Evolutionary conservation across 2,113 vertebrate genomes (phyloP).

Genomic region (Leucoraja erinaceus): DNA sequence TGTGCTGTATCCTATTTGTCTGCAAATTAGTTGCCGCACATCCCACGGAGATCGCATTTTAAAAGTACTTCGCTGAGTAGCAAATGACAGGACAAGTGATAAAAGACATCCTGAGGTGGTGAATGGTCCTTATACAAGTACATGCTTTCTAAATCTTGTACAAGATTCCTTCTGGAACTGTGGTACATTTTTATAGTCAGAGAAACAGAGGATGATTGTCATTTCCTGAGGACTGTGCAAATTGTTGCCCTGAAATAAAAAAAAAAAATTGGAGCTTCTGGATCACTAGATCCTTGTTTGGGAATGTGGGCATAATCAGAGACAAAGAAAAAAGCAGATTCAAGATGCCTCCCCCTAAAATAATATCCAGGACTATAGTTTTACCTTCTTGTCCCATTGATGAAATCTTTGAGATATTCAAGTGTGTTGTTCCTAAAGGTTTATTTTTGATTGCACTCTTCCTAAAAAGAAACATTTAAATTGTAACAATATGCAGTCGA

Average conservation of each 20-base stretch:
- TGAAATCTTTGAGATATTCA: conserved; percentile 51
- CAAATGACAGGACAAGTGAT: not conserved
- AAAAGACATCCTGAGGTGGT: not conserved
- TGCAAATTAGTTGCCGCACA: not conserved
- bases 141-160: not conserved
- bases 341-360: not conserved
- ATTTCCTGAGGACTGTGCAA: too few relatives aligned
- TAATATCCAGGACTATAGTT: not conserved
- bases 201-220: not conserved
- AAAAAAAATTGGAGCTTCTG: not conserved
- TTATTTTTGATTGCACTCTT: not conserved
- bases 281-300: not conserved
- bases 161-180: not conserved
- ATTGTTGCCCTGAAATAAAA: not conserved
- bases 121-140: not conserved
- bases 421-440: conserved; percentile 44
- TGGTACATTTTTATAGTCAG: not conserved
- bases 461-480: conserved; percentile 39
- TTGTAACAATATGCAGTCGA: not conserved
- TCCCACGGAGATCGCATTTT: not conserved
- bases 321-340: not conserved
- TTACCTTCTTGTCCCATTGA: conserved; percentile 49
- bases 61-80: not conserved
- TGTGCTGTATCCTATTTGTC: not conserved
- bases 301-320: not conserved